A percentile compares a stretch with the other conserved stretches of the same genome.
These are phyloP conservation scores for Monopterus albus DNA, from an alignment of 2,113 vertebrate genomes.

Conservation along the genomic window DNA sequence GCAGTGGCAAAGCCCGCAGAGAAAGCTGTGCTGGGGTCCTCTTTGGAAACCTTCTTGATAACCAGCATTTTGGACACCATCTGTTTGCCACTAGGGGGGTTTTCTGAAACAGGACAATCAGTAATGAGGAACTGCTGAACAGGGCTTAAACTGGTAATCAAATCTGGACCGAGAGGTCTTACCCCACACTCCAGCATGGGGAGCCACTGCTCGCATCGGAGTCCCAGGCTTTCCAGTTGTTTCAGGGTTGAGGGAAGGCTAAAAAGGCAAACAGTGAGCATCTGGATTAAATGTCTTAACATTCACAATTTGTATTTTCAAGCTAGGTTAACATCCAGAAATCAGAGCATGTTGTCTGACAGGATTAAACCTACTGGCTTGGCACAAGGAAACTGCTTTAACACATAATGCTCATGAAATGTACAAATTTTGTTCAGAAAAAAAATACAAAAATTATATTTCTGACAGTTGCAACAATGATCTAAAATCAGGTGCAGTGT, in stretches of 20 bases:
- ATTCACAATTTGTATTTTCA: background rate
- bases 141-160: background rate
- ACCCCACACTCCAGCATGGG: conserved; percentile 99
- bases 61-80: conserved; percentile 97
- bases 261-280: conserved; percentile 22
- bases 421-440: no score
- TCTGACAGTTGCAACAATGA: background rate
- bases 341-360: background rate
- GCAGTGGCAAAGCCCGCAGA: conserved; percentile 94
- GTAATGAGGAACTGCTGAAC: background rate
- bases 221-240: conserved; percentile 92
- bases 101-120: conserved; percentile 83
- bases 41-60: conserved; percentile 99
- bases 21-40: conserved; percentile 94
- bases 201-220: conserved; percentile 91
- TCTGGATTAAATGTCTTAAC: background rate
- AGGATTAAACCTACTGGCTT: background rate
- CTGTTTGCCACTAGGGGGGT: conserved; percentile 98
- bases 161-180: conserved; percentile 47
- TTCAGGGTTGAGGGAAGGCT: conserved; percentile 99
- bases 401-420: no score
- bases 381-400: background rate
- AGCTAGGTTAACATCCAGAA: background rate
- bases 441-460: no score
- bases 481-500: background rate